Evolutionary conservation across 2,797 vertebrate genomes (phyloP), one percentile per base, ranked within the genome.

Genomic region (Sebastes melanostomus): DNA sequence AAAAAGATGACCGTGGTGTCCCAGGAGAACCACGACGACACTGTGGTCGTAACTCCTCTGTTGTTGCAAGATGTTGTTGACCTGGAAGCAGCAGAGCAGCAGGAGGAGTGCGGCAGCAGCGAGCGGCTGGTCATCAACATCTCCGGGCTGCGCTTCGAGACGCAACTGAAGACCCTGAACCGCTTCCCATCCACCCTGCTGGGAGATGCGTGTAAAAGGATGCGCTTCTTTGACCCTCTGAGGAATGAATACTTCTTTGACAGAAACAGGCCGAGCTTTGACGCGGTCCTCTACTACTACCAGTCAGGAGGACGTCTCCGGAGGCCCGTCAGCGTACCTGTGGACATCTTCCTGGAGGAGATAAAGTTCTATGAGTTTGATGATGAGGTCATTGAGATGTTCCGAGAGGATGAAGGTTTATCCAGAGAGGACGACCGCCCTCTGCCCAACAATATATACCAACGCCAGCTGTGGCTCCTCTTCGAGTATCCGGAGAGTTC

Each of bases 401-500:
- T 96, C 90, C 90, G 94, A 13, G 97, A 98, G 3, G 98, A 98
- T 2, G 98, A 99, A 85, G 98, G 98, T 20, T 93, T 98, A 84
- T 85, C 95, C 16, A 95, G 90, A 10, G 98, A 98, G 46, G 97
- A 98, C 36, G 96, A 98, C 32, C 96, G 96, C 46, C 95, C 96
- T 1, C 83, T 99, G 93, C 98, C 98, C 0, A 82, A 84, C 2
- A 96, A 95, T 54, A 95, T 95, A 34, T 97, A 97, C 55, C 97
- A 98, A 85, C 96, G 97, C 38, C 97, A 99, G 93, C 86, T 99
- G 2, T 99, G 98, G 98, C 94, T 99, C 3, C 86, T 98, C 73
- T 99, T 99, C 20, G 98, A 99, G 88, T 98, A 98, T 70, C 98
- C 97, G 0, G 98, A 99, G 90, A 99, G 98, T 86, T 99, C 98